These are phyloP conservation scores for Apis cerana DNA, from an alignment of 1,140 invertebrate species.

Conservation along the genomic window DNA sequence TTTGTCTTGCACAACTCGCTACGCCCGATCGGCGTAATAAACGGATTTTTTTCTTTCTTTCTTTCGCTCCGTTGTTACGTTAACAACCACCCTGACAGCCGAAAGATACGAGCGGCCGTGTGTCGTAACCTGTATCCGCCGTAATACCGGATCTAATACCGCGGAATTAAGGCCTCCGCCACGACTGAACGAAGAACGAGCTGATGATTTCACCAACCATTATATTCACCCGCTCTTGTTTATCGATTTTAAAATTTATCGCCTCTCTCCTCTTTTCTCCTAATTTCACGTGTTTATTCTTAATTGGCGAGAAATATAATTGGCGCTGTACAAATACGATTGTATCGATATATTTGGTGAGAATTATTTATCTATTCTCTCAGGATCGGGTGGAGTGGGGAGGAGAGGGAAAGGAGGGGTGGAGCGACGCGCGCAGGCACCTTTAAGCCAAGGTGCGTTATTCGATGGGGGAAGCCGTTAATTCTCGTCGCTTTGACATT, in stretches of 20 bases:
- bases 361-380: neutral
- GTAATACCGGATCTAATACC: conserved; percentile 57
- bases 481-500: conserved; percentile 60
- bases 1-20: conserved; percentile 43
- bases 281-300: too few relatives aligned
- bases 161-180: conserved; percentile 41
- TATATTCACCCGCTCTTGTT: too few relatives aligned
- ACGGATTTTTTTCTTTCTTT: conserved; percentile 32
- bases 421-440: conserved; percentile 12
- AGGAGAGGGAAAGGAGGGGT: neutral
- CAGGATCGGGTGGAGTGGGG: neutral
- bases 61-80: too few relatives aligned
- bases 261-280: too few relatives aligned
- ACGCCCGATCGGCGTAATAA: conserved; percentile 49
- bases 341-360: neutral
- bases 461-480: conserved; percentile 45
- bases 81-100: conserved; percentile 16
- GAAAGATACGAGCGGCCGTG: conserved; percentile 38
- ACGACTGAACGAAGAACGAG: neutral
- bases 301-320: too few relatives aligned
- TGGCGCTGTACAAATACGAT: too few relatives aligned
- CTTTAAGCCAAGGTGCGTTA: conserved; percentile 13
- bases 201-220: too few relatives aligned
- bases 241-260: neutral
- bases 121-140: conserved; percentile 52